Evolutionary conservation across 2,113 vertebrate genomes (phyloP), one percentile per base, ranked within the genome.

Genomic region (Pimephales promelas): DNA sequence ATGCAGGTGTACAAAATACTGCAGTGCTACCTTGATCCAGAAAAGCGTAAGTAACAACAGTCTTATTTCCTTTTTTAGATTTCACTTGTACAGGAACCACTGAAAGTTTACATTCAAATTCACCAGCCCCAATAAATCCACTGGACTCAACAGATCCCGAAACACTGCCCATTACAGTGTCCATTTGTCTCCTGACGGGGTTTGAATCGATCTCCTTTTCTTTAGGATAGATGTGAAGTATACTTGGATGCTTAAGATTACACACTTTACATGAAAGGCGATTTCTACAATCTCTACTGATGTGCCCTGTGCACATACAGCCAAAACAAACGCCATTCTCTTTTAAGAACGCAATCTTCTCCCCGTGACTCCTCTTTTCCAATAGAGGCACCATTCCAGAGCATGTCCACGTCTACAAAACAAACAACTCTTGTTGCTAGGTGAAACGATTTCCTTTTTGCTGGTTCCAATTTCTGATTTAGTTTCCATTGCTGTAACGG

Each of bases 101-200:
- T 13, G 26, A 64, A 64, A 64, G 22, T 71, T n/a, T 71, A 45
- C 10, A 71, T 71, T 71, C 10, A 13, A 3, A 13, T 24, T 24
- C 68, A 45, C 68, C 68, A 71, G 36, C 68, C 68, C 36, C 36
- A 43, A 45, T 71, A 71, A 3, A 71, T 45, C 68, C 68, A 71
- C 68, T 71, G 22, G 68, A 71, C 47, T 49, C 47, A 14, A 49
- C 36, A 45, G 5, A 45, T 24, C 13, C 36, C 1, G 1, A 2
- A 71, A 4, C 68, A 71, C 36, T 71, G 36, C 36, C 36, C 36
- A 43, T 43, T 71, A 43, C 36, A 0, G 20, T 6, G 3, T 71
- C 36, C 1, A 1, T n/a, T 14, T 45, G 20, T n/a, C 10, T 40
- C 8, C 22, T 57, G 1, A 6, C 3, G 2, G n/a, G 68, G 11